phyloP scores from a whole-genome alignment of 1,140 invertebrate species.

The Lepeophtheirus salmonis region DNA sequence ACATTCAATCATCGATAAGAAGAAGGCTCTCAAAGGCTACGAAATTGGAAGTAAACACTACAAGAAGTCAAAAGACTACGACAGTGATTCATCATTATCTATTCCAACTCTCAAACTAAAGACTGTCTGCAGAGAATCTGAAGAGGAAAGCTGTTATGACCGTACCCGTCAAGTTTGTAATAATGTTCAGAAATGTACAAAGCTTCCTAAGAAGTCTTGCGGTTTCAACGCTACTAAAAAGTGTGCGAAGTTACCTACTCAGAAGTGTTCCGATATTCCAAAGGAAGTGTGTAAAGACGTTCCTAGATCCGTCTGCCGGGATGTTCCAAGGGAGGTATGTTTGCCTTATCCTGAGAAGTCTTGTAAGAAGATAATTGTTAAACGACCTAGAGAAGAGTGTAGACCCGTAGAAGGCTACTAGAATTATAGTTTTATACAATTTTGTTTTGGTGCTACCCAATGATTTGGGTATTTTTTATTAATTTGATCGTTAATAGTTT shows the following conservation, averaged over 20 bases:
- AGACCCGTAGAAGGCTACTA: not conserved
- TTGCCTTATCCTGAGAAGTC: not conserved
- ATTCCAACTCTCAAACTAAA: not conserved
- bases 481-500: too few relatives aligned
- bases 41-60: not conserved
- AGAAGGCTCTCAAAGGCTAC: not conserved
- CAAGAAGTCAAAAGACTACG: not conserved
- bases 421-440: not conserved
- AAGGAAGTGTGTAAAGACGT: not conserved
- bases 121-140: not conserved
- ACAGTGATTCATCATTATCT: not conserved
- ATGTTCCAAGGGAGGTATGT: constrained; percentile 4
- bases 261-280: constrained; percentile 1
- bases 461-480: not conserved
- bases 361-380: constrained; percentile 10
- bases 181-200: not conserved
- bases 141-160: not conserved
- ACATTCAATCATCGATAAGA: too few relatives aligned
- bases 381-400: constrained; percentile 8
- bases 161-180: not conserved
- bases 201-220: constrained; percentile 9
- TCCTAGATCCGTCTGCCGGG: not conserved
- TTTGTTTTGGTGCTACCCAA: not conserved
- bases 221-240: not conserved
- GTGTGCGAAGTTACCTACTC: not conserved